Conservation (phyloP, 2,113 vertebrate species). For the Leptobrachium ailaonicum region DNA sequence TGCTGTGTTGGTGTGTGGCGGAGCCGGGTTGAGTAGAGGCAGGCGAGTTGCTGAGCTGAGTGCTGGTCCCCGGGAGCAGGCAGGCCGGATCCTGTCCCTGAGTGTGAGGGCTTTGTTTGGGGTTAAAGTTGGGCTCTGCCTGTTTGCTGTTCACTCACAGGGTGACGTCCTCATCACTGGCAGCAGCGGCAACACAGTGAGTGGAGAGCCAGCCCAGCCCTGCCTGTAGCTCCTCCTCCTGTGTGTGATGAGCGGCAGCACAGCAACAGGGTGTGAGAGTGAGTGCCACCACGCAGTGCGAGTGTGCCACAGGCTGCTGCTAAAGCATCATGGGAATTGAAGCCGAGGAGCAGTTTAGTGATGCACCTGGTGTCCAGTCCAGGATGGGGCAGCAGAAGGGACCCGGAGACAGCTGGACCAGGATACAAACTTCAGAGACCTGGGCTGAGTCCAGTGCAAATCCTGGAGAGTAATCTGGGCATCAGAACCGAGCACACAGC, state of each 20-base stretch:
- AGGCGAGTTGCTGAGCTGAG: not conserved
- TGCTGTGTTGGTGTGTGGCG: not conserved
- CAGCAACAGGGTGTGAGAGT: slow-evolving; percentile 8
- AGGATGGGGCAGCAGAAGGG: too few relatives aligned
- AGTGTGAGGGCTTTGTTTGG: slow-evolving; percentile 58
- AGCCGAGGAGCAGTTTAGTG: too few relatives aligned
- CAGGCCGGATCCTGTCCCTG: slow-evolving; percentile 40
- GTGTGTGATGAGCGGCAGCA: not conserved
- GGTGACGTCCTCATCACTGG: slow-evolving; percentile 55
- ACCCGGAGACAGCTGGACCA: too few relatives aligned
- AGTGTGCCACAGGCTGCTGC: too few relatives aligned
- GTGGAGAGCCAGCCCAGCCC: slow-evolving; percentile 11
- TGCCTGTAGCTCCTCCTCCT: slow-evolving; percentile 8
- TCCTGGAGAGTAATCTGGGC: too few relatives aligned
- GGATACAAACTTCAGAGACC: too few relatives aligned
- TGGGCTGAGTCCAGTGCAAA: too few relatives aligned
- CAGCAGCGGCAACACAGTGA: not conserved
- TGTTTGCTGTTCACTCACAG: slow-evolving; percentile 59
- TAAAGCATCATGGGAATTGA: too few relatives aligned
- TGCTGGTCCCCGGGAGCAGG: not conserved
- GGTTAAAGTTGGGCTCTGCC: slow-evolving; percentile 60
- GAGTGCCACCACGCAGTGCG: too few relatives aligned
- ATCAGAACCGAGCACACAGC: too few relatives aligned
- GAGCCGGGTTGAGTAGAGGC: too few relatives aligned
- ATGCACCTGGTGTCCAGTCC: too few relatives aligned